Base-by-base conservation (phyloP, 2,888 invertebrate genomes). In the Polydrusus cervinus region DNA sequence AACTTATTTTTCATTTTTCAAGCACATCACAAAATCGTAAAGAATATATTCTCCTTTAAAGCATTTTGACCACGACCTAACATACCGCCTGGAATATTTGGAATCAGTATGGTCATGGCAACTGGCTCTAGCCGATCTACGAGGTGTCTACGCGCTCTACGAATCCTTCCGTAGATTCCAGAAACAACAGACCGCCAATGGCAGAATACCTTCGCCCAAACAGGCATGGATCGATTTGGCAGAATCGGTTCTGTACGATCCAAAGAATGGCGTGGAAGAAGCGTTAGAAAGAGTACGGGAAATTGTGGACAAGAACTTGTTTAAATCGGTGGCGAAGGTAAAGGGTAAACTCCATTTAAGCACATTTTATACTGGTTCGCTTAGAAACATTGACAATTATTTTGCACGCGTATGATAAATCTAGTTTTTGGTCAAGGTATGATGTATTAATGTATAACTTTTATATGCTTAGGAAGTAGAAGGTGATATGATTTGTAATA, bases 241-340 rank as follows among this genome's bases (percentile, higher is more conserved):
- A 0, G 90, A 92, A 72, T 89, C 90, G 0, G 89, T 94, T 16
- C 86, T 94, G 62, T 87, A 90, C 81, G 93, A 94, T 82, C 90
- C 90, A 0, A 90, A 88, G 67, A 86, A 89, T 80, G 90, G 91
- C 0, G 89, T 92, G 11, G 87, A 90, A 13, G 87, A 88, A 51
- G 89, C 92, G 3, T 88, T 93, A 78, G 86, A 88, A 65, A 89
- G 90, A 75, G 89, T 94, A 47, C 88, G 91, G 79, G 89, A 91
- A 53, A 75, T 85, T 91, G 89, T 93, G 84, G 89, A 90, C 66
- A 92, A 93, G 68, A 89, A 91, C 79, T 85, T 93, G 80, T 94
- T 93, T 87, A 89, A 91, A 80, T 89, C 90, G 14, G 91, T 90
- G 16, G 86, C 90, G 81, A 88, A 93, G 93, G 94, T 94, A 83